Evolutionary conservation across 2,113 vertebrate species (phyloP).

Genomic region (Mastomys natalensis): DNA sequence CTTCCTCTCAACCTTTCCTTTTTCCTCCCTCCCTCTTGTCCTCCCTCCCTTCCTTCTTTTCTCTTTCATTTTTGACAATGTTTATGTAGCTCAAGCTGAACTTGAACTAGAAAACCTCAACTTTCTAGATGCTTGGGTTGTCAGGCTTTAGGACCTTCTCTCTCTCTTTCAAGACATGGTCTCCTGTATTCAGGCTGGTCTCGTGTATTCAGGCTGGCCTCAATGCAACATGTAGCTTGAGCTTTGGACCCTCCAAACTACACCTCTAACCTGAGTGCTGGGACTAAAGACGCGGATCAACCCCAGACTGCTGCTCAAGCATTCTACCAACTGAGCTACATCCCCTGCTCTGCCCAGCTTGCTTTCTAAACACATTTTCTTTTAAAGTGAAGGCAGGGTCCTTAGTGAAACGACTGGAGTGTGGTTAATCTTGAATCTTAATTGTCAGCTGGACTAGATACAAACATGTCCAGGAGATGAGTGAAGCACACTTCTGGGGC

Average conservation of each 20-base stretch:
- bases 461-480: not conserved
- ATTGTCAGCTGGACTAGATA: not conserved
- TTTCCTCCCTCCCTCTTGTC: accelerated
- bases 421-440: not conserved
- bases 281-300: not conserved
- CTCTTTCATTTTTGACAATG: not conserved
- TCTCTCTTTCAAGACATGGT: not conserved
- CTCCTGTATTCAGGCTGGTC: not conserved
- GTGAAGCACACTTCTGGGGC: not conserved
- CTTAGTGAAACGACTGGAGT: not conserved
- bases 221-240: too few species aligned
- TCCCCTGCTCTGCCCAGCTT: not conserved
- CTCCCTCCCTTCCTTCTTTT: not conserved
- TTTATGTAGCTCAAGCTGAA: not conserved
- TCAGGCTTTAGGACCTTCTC: not conserved
- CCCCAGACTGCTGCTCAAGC: not conserved
- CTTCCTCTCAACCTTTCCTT: not conserved
- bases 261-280: too few species aligned
- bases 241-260: not conserved
- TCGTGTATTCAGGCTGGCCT: not conserved
- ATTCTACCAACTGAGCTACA: not conserved
- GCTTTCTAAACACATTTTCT: slow-evolving; percentile 6
- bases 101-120: not conserved
- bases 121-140: not conserved
- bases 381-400: not conserved